Base-by-base conservation (phyloP, 2,888 invertebrate genomes). In the Camptogramma bilineatum region DNA sequence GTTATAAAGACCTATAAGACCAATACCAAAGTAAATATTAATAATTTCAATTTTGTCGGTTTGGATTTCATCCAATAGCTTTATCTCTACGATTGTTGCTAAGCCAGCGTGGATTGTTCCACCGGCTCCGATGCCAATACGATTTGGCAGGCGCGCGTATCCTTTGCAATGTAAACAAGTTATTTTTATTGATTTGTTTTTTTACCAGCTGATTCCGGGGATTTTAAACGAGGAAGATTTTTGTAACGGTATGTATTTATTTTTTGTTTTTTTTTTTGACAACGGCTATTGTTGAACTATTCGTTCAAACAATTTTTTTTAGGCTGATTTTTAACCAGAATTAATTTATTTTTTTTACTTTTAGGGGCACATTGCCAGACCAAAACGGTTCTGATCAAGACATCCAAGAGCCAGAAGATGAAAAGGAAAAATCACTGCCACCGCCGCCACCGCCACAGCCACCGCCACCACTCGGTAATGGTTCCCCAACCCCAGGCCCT, bases 131-230 rank as follows among this genome's bases (percentile, higher is more conserved):
- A 71, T 82, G 83, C 84, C 85, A 84, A 81, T 80, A 74, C 69
- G 72, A 78, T 79, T 88, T 87, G 88, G 84, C 85, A 85, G 65
- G 52, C 57, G 61, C 52, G 44, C 57, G 56, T 54, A 67, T 67
- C 60, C 69, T 79, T 74, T 72, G 69, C 73, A 72, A 65, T 68
- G 80, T 82, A 83, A 83, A 82, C 82, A 85, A 80, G 69, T 73
- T 83, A 82, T 80, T 84, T 84, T 77, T 79, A 75, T 64, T 65
- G 64, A 64, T 61, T 71, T 62, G 62, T 66, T 68, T 72, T 69
- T 63, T 39, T 54, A 53, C 62, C 69, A 66, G 63, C 62, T 66
- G 66, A 28, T 62, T 55, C 62, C 53, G 56, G 61, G 65, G 54
- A 51, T 47, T 51, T 18, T 56, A 47, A 56, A 51, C 48, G 44